Percentiles rank a stretch among this genome's conserved stretches.
Evolutionary conservation across 2,888 invertebrate species (phyloP).

Genomic region (Ormyrus nitidulus): DNA sequence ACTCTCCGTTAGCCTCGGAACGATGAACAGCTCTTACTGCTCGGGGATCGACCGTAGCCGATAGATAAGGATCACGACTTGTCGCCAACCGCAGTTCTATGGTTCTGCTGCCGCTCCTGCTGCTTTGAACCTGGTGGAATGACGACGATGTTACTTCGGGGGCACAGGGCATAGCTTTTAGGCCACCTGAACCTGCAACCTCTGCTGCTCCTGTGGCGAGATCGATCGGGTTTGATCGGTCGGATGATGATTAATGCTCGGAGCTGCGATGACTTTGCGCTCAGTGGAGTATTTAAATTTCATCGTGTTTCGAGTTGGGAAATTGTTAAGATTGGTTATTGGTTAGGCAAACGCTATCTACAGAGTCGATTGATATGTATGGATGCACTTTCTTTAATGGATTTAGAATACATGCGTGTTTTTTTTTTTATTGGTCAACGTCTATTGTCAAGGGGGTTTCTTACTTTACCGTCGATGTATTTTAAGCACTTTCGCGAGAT

Average conservation of each 20-base stretch:
- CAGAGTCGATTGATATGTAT: too few relatives aligned
- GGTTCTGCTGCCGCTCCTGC: slow-evolving; percentile 44
- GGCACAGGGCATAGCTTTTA: slow-evolving; percentile 60
- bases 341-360: too few relatives aligned
- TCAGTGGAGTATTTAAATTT: slow-evolving; percentile 17
- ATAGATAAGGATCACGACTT: slow-evolving; percentile 12
- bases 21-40: not conserved
- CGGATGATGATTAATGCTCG: slow-evolving; percentile 1
- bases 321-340: not conserved
- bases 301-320: slow-evolving; percentile 22
- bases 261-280: not conserved
- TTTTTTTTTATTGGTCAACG: not conserved
- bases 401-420: too few relatives aligned
- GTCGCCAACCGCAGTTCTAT: slow-evolving; percentile 4
- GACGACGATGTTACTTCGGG: slow-evolving; percentile 34
- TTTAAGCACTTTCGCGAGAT: slow-evolving; percentile 24
- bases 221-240: slow-evolving; percentile 4
- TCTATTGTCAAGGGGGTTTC: too few relatives aligned
- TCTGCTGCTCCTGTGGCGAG: slow-evolving; percentile 5
- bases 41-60: slow-evolving; percentile 63
- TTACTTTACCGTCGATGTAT: not conserved
- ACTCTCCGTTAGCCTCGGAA: not conserved
- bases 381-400: too few relatives aligned
- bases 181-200: slow-evolving; percentile 31
- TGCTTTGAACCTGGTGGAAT: slow-evolving; percentile 22